These are phyloP conservation scores for Sigmodon hispidus DNA, from an alignment of 2,113 vertebrate species.

Conservation along the genomic window DNA sequence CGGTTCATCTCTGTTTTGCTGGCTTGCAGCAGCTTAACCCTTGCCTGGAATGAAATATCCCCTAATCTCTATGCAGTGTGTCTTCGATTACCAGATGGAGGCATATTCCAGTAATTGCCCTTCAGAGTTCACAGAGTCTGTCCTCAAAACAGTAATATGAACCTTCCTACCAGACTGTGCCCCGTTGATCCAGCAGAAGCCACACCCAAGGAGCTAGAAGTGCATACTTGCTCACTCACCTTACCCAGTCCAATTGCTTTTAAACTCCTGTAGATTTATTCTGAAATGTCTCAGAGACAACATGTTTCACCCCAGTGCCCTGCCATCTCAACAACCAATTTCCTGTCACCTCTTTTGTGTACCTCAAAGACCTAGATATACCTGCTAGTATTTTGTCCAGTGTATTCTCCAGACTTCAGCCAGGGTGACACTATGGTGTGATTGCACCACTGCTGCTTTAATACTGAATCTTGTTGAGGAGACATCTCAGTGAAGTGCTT, in stretches of 20 bases:
- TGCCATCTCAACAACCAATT: rapidly evolving
- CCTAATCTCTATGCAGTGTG: rapidly evolving
- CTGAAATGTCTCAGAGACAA: not conserved
- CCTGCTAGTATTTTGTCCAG: rapidly evolving
- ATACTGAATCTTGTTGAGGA: not conserved
- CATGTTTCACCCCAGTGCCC: not conserved
- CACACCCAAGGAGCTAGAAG: not conserved
- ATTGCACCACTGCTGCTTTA: rapidly evolving
- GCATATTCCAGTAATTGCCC: not conserved
- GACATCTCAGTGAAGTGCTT: not conserved
- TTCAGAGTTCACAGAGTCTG: not conserved
- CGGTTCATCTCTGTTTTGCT: not conserved
- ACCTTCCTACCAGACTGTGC: not conserved
- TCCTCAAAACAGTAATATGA: not conserved
- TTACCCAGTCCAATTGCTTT: no score
- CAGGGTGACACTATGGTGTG: rapidly evolving
- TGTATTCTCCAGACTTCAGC: rapidly evolving
- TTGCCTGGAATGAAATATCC: rapidly evolving
- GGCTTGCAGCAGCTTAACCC: no score
- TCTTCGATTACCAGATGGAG: not conserved
- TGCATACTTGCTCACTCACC: no score
- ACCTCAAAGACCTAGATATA: rapidly evolving
- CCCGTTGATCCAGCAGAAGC: not conserved
- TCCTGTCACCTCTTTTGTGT: rapidly evolving
- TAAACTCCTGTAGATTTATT: rapidly evolving